phyloP scores from a whole-genome alignment of 2,888 invertebrate genomes.

The Agelastica alni region DNA sequence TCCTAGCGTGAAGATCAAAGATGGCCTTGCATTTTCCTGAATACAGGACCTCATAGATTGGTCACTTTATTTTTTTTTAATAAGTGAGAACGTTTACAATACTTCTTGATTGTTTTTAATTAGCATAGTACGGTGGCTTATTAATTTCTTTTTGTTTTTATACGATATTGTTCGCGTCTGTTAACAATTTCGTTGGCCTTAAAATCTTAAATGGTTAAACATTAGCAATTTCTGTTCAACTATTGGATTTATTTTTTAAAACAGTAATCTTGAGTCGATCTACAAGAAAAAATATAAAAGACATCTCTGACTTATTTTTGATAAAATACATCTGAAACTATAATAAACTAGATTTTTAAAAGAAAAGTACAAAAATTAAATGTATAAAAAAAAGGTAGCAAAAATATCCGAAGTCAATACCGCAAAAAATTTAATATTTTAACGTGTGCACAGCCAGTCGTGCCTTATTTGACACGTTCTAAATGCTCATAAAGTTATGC shows the following conservation, averaged over 20 bases:
- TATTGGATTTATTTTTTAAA: neutral
- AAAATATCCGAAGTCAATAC: no score
- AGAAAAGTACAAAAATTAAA: no score
- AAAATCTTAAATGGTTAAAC: neutral
- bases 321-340: constrained; percentile 30
- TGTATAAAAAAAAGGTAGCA: no score
- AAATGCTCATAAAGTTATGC: no score
- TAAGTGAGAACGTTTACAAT: constrained; percentile 14
- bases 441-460: no score
- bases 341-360: no score
- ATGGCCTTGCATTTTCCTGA: constrained; percentile 53
- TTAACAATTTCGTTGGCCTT: neutral
- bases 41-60: constrained; percentile 35
- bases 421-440: no score
- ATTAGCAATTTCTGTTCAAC: neutral
- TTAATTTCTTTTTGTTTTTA: constrained; percentile 8
- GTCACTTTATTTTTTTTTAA: constrained; percentile 27
- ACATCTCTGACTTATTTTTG: constrained; percentile 6
- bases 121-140: neutral
- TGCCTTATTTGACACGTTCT: no score
- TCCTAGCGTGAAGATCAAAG: constrained; percentile 54
- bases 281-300: no score
- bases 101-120: constrained; percentile 9
- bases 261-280: neutral
- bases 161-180: no score